Evolutionary conservation across 2,888 invertebrate species (phyloP), one percentile per base, ranked within the genome.

Genomic region (Eilema sororculum): DNA sequence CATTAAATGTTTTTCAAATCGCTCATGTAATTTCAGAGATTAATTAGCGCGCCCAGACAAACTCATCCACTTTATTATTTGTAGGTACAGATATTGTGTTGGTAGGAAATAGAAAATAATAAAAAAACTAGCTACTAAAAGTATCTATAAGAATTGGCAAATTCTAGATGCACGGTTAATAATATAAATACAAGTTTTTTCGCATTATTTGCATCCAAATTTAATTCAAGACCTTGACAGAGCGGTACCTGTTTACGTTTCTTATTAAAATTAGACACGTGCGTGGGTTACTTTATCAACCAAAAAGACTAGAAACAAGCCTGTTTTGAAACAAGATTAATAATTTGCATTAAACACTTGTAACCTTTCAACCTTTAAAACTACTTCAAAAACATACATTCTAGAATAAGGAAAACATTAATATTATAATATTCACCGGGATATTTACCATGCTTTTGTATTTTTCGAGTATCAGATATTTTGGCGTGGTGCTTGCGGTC

Each of bases 281-380:
- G 25, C 25, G 16, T 25, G 25, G 58, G 25, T 16, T 37, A 1
- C 20, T 58, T 58, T 16, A 58, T 28, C 3, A 28, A 28, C 16
- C 25, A 58, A 25, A 25, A 58, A 28, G 16, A 25, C 0, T 16
- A 16, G 3, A 58, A 24, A 13, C 12, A 22, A 28, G 8, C 24
- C 16, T 58, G 58, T 58, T 58, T 57, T 3, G 28, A 28, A 28
- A 28, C 25, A 28, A 20, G 5, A 25, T 28, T 58, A 8, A 0
- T 60, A 30, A n/a, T 60, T 60, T 30, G 10, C 30, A 33, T 30
- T 33, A 30, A n/a, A 30, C 20, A 60, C 20, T 28, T 33, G 20
- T 9, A 20, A 60, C 60, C 60, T 30, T 60, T 33, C 9, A n/a
- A 30, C 60, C 60, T 60, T 60, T 12, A 30, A 58, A 58, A 30